Evolutionary conservation across 2,888 invertebrate species (phyloP), one percentile per base, ranked within the genome.

Genomic region (Sesamia inferens): DNA sequence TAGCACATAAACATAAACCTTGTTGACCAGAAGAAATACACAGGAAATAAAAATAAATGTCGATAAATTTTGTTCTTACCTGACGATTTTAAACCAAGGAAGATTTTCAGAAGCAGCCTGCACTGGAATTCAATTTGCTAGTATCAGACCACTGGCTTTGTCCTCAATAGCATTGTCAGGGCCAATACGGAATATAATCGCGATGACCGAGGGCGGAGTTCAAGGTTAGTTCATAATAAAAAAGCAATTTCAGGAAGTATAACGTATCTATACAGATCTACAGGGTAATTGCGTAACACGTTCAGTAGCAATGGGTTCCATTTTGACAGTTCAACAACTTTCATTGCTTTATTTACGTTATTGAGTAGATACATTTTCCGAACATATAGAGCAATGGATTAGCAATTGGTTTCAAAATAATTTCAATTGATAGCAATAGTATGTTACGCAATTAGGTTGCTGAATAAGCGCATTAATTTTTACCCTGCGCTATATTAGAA

Each of bases 91-190:
- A 90, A 88, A 90, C 87, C 86, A 87, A 83, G 83, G 58, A 69
- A 85, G 86, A 89, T 89, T 90, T 89, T 81, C 71, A 74, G 82
- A 88, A 89, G 89, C 89, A 83, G 78, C 86, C 83, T 91, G 89
- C 89, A 91, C 84, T 78, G 89, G 89, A 93, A 94, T 94, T 90
- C 90, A 93, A 93, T 94, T 93, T 93, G 88, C 83, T 88, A 88
- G 84, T 88, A 86, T 73, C 19, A 88, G 85, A 85, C 86, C 68
- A 24, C 80, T 74, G 80, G 76, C 68, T 80, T 87, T 85, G 70
- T 83, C 57, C 70, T 51, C 70, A 70, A 75, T 72, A 85, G 83
- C 76, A 80, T 67, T 87, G 78, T 70, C 65, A 78, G 39, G 24
- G 58, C 51, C 62, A 71, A 61, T 74, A 71, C n/a, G 39, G n/a